Conservation (phyloP, 1,140 invertebrate genomes). For the Sweltsa coloradensis region DNA sequence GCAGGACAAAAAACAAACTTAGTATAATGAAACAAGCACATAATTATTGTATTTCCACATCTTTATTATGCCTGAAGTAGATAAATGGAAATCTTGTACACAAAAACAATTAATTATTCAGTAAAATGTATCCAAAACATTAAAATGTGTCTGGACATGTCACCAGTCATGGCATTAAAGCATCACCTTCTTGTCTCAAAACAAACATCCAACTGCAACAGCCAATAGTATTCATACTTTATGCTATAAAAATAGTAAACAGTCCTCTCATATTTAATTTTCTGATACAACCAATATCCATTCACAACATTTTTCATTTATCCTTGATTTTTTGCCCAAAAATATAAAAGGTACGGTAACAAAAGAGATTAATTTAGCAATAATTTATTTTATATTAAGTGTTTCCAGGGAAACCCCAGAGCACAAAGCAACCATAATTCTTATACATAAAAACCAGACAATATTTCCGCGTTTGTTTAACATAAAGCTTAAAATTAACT, state of each 20-base stretch:
- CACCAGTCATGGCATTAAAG: too few relatives aligned
- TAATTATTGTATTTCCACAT: too few relatives aligned
- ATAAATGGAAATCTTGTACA: background rate
- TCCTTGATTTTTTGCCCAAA: background rate
- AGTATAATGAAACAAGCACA: too few relatives aligned
- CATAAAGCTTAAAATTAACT: too few relatives aligned
- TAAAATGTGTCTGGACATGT: too few relatives aligned
- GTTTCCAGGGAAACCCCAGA: background rate
- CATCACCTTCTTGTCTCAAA: too few relatives aligned
- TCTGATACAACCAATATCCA: constrained; percentile 1
- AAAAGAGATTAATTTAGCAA: background rate
- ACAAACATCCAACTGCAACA: background rate
- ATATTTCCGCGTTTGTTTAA: too few relatives aligned
- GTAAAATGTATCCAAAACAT: too few relatives aligned
- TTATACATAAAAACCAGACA: too few relatives aligned
- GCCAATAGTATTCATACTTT: constrained; percentile 23
- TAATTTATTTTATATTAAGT: background rate
- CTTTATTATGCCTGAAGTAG: too few relatives aligned
- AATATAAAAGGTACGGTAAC: background rate
- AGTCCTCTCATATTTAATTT: constrained; percentile 17
- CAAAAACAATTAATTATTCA: background rate
- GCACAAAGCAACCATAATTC: constrained; percentile 1
- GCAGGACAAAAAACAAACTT: too few relatives aligned
- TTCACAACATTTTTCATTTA: constrained; percentile 3
- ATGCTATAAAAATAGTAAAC: constrained; percentile 33